phyloP scores from a whole-genome alignment of 2,888 invertebrate genomes.

The Brachynemurus nebulosus region DNA sequence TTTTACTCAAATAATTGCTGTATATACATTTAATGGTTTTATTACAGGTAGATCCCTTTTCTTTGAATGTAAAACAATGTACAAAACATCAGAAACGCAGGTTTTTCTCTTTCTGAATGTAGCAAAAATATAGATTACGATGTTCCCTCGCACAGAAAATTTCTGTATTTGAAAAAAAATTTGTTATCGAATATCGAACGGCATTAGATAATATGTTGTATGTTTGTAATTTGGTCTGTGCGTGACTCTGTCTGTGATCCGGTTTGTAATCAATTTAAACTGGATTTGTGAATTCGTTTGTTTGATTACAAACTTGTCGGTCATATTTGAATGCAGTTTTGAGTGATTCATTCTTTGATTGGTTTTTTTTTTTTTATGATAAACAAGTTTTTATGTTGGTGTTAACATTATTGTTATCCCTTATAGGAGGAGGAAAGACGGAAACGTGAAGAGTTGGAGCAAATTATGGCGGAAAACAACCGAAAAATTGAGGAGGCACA shows the following conservation, averaged over 20 bases:
- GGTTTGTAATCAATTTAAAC: constrained; percentile 1
- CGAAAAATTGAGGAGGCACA: constrained; percentile 95
- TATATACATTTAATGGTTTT: neutral
- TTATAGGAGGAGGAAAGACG: constrained; percentile 95
- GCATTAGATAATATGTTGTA: too few relatives aligned
- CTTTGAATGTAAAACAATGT: constrained; percentile 2
- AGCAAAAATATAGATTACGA: neutral
- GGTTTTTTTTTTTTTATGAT: neutral
- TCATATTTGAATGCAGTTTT: too few relatives aligned
- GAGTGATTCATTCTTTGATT: neutral
- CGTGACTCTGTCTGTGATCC: too few relatives aligned
- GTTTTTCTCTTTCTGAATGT: neutral
- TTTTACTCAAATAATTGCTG: neutral
- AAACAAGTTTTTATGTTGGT: neutral
- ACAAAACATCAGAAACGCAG: neutral
- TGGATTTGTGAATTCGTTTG: neutral
- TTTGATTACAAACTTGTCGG: neutral
- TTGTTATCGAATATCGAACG: too few relatives aligned
- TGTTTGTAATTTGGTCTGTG: too few relatives aligned
- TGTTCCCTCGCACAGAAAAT: constrained; percentile 2
- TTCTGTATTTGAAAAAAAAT: neutral
- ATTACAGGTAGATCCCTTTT: constrained; percentile 1
- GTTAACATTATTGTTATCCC: constrained; percentile 22
- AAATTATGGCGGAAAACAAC: constrained; percentile 96
- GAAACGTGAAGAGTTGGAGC: constrained; percentile 90